Evolutionary conservation across 1,140 invertebrate species (phyloP).

Genomic region (Cherax destructor): DNA sequence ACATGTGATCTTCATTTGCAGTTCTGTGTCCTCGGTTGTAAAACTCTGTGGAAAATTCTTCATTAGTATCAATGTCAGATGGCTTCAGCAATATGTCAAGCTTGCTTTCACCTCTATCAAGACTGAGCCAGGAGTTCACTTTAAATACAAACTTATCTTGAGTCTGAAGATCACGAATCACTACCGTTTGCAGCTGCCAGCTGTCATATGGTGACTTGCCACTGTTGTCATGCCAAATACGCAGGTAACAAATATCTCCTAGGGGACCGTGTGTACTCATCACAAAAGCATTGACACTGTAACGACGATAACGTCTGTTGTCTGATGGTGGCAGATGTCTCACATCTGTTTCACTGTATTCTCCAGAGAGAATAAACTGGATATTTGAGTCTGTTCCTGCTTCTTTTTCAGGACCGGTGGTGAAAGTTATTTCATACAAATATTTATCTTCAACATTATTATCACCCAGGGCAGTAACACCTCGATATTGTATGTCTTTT

Average conservation of each 20-base stretch:
- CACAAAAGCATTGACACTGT: slow-evolving; percentile 77
- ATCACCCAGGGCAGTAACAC: slow-evolving; percentile 27
- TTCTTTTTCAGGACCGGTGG: slow-evolving; percentile 45
- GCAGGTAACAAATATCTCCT: slow-evolving; percentile 76
- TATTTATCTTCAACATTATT: slow-evolving; percentile 37
- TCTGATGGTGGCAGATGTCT: slow-evolving; percentile 75
- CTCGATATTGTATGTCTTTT: slow-evolving; percentile 74
- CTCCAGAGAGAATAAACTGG: slow-evolving; percentile 77
- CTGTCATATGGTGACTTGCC: slow-evolving; percentile 76
- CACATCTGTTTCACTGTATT: slow-evolving; percentile 76
- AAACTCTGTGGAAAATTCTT: slow-evolving; percentile 10
- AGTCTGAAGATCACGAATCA: slow-evolving; percentile 78
- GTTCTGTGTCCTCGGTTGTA: slow-evolving; percentile 34
- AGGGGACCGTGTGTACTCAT: slow-evolving; percentile 75
- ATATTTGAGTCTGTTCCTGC: slow-evolving; percentile 40
- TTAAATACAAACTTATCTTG: slow-evolving; percentile 77
- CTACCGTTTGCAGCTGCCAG: slow-evolving; percentile 77
- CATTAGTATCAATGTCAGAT: neutral
- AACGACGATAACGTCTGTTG: slow-evolving; percentile 76
- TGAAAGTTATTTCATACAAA: slow-evolving; percentile 42
- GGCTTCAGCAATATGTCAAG: slow-evolving; percentile 13
- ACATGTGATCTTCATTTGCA: slow-evolving; percentile 49
- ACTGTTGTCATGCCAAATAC: slow-evolving; percentile 79
- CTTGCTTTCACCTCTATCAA: slow-evolving; percentile 76
- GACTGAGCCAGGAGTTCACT: slow-evolving; percentile 78